Evolutionary conservation across 2,888 invertebrate genomes (phyloP).

Genomic region (Chalcis sispes): DNA sequence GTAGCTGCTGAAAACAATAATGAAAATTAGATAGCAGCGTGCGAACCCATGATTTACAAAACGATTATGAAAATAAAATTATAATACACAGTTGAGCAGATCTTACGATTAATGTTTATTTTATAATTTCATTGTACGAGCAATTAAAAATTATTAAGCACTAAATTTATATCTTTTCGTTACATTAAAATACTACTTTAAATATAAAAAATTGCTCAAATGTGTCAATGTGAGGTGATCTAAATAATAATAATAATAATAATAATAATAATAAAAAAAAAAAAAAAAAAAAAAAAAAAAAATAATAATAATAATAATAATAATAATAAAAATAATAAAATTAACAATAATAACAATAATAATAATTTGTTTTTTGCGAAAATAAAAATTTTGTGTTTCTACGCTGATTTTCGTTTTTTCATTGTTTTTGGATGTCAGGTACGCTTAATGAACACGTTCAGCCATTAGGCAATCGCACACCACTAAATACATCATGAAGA

Average conservation of each 20-base stretch:
- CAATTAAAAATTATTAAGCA: too few relatives aligned
- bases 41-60: conserved; percentile 68
- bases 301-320: conserved; percentile 6
- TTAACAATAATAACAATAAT: conserved; percentile 28
- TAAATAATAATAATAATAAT: conserved; percentile 20
- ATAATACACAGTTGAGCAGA: conserved; percentile 47
- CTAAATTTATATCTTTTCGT: too few relatives aligned
- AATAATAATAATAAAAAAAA: neutral
- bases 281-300: conserved; percentile 11
- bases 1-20: conserved; percentile 75
- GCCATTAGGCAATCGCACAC: conserved; percentile 69
- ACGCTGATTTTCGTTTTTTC: conserved; percentile 59
- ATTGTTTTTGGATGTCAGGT: conserved; percentile 55
- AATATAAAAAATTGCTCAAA: conserved; percentile 35
- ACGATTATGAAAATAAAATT: conserved; percentile 57
- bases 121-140: neutral
- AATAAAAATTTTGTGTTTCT: conserved; percentile 48
- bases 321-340: conserved; percentile 16
- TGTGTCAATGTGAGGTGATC: conserved; percentile 24
- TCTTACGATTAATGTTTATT: too few relatives aligned
- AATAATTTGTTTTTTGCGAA: conserved; percentile 42
- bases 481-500: conserved; percentile 63
- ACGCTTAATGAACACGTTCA: conserved; percentile 50
- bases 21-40: conserved; percentile 74
- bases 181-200: neutral